Base-by-base conservation (phyloP, 1,140 invertebrate species). In the Drosophila carrolli region DNA sequence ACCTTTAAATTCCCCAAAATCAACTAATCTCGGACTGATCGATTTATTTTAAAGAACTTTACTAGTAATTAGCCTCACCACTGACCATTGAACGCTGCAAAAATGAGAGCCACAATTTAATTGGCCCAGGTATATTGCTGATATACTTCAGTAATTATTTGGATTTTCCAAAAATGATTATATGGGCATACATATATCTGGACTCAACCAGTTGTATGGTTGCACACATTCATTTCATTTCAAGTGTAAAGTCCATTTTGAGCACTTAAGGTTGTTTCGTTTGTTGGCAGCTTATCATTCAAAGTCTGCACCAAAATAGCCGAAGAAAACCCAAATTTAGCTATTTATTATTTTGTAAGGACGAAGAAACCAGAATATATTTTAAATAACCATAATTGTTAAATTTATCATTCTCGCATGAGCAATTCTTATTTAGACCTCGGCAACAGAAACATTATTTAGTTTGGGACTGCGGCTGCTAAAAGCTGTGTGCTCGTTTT, bases 231-330 rank as follows among this genome's bases (percentile, higher is more conserved):
- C 67, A 71, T 71, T 29, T 14, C 14, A 4, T 71, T 29, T 14
- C 14, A 4, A 7, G 67, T 14, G n/a, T 57, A 71, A 71, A 70
- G 67, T 70, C 51, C 67, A 70, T 10, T 47, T 40, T 1, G 38
- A 32, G n/a, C 32, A 47, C 67, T 48, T 32, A 32, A 27, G 14
- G 19, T 16, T 23, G 8, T 51, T 51, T 43, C 16, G 23, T 44
- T 57, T 27, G 14, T 37, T 27, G 11, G 7, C 35, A 8, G 10
- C 62, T 71, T 71, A 71, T 71, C 63, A 16, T 27, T 10, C 0
- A 14, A 35, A 16, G 51, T 56, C 60, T 48, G n/a, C 16, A 1
- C n/a, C 16, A 7, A 47, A 65, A 66, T 37, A 61, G 13, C 11
- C 11, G 27, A 35, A n/a, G 43, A 40, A 57, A 41, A 16, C 8